Conservation (phyloP, 2,888 invertebrate genomes). For the Ptilodon capucinus region DNA sequence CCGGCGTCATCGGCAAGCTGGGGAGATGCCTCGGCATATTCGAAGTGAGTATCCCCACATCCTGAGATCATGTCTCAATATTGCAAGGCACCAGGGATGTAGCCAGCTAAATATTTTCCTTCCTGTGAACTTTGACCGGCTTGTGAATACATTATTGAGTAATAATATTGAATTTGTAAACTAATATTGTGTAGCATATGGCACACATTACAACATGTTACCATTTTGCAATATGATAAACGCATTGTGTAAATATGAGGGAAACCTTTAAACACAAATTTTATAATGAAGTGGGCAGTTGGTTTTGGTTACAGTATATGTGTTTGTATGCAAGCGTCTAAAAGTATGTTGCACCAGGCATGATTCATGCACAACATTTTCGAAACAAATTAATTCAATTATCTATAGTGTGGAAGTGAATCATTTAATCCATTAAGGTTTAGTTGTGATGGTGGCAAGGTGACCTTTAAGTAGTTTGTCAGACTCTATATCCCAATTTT, state of each 20-base stretch:
- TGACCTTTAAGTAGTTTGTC: not conserved
- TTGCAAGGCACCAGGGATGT: not conserved
- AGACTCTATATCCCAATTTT: too few species aligned
- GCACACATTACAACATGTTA: not conserved
- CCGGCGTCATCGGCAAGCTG: constrained; percentile 95
- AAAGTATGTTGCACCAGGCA: constrained; percentile 1
- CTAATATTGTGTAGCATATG: constrained; percentile 15
- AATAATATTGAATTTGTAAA: not conserved
- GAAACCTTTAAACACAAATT: not conserved
- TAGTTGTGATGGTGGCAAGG: not conserved
- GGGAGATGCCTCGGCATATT: constrained; percentile 96
- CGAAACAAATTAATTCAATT: not conserved
- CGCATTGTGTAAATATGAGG: not conserved
- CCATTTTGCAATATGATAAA: not conserved
- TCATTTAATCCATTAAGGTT: not conserved
- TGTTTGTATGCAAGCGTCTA: not conserved
- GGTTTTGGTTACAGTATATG: not conserved
- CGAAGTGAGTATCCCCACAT: constrained; percentile 85
- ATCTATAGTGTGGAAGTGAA: not conserved
- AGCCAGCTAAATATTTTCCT: not conserved
- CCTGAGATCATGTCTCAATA: too few species aligned
- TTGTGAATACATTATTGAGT: not conserved
- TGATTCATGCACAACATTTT: not conserved
- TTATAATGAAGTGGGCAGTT: not conserved
- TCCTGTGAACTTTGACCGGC: not conserved